Evolutionary conservation across 1,140 invertebrate genomes (phyloP), one percentile per base, ranked within the genome.

Genomic region (Heliconius hermathena): DNA sequence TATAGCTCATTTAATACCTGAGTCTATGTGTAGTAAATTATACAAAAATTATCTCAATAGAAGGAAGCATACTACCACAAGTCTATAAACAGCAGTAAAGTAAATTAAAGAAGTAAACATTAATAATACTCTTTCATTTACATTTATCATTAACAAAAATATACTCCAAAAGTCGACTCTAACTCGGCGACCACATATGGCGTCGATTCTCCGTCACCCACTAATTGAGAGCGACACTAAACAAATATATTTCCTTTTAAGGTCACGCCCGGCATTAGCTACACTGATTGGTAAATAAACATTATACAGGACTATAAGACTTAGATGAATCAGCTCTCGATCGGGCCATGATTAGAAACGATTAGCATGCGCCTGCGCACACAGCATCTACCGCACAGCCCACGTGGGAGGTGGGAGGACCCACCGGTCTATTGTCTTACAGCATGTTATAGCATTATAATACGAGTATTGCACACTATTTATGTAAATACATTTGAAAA

Each of bases 161-260:
- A 88, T 91, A 89, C 87, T 89, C 85, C 84, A 88, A 88, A 88
- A 90, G 88, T 89, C 87, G 81, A 87, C 84, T 88, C 85, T 91
- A 91, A 90, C 89, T 81, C 84, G 79, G 49, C 84, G 91, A 92
- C 90, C 91, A 92, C 90, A 94, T 94, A 93, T 88, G 86, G 91
- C 79, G 87, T 89, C 83, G 87, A 90, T 92, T 92, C 88, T 85
- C 88, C 87, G 90, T 85, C 88, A 83, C 86, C 82, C 88, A 90
- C 92, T 94, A 94, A 94, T 94, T 91, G 87, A 87, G 90, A 91
- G 86, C 90, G 90, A 92, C 91, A 91, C 89, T 89, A 90, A 87
- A 91, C 91, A 93, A 93, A 93, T 92, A 91, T 88, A 91, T 91
- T 88, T 86, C 90, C 91, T 91, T 94, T 92, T 94, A 93, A 92